A percentile compares a stretch with the other conserved stretches of the same genome.
These are phyloP conservation scores for Tarsius wallacei DNA, from an alignment of 2,797 vertebrate species.

Conservation along the genomic window DNA sequence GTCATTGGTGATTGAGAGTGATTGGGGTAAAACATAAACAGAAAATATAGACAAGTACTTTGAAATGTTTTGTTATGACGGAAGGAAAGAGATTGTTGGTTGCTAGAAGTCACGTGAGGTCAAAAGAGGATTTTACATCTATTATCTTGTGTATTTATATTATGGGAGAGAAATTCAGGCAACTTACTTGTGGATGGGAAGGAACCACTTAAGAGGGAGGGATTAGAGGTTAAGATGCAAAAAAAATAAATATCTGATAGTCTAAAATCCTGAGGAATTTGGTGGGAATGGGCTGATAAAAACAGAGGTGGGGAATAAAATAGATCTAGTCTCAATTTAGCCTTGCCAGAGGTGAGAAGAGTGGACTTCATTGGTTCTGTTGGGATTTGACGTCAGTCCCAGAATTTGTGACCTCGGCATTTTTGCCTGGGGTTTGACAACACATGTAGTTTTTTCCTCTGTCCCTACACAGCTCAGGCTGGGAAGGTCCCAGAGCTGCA, in stretches of 20 bases:
- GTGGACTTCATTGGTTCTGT: neutral
- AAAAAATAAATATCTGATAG: neutral
- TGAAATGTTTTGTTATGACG: slow-evolving; percentile 10
- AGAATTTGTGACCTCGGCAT: neutral
- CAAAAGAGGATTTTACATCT: neutral
- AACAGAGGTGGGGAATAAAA: neutral
- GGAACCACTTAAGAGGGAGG: neutral
- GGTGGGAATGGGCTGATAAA: neutral
- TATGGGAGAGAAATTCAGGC: neutral
- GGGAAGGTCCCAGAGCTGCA: neutral
- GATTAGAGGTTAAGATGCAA: neutral
- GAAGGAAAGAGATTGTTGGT: neutral
- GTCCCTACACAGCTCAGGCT: neutral
- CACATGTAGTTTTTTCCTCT: neutral
- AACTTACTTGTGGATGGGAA: neutral
- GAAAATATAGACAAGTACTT: neutral
- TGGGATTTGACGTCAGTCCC: neutral
- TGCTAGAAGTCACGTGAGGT: neutral
- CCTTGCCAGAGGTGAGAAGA: neutral
- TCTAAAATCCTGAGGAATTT: neutral
- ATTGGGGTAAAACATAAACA: neutral
- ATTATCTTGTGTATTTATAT: neutral
- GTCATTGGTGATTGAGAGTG: neutral
- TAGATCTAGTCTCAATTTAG: neutral
- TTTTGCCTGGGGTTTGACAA: neutral